These are phyloP conservation scores for Dicyrtomina minuta DNA, from an alignment of 2,888 invertebrate genomes.

Conservation along the genomic window DNA sequence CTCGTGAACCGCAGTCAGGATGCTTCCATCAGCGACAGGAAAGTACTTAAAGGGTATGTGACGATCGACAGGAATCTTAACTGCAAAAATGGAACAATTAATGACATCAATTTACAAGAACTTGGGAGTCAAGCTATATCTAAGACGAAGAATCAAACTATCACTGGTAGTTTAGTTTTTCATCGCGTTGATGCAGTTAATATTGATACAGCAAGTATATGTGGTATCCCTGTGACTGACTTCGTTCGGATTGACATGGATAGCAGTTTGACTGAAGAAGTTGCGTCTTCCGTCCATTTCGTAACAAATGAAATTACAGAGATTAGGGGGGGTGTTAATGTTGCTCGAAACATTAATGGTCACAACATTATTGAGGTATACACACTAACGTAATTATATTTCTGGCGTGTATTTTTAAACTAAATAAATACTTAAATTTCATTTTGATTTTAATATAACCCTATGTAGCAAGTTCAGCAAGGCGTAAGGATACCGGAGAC, in stretches of 20 bases:
- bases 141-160: constrained; percentile 38
- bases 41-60: constrained; percentile 37
- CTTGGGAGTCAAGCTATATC: constrained; percentile 40
- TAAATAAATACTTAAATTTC: no score
- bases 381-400: neutral
- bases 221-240: constrained; percentile 32
- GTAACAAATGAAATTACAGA: neutral
- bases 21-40: constrained; percentile 30
- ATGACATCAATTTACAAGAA: constrained; percentile 33
- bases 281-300: constrained; percentile 31
- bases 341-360: constrained; percentile 27
- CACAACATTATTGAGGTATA: constrained; percentile 25
- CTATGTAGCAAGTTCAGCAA: no score
- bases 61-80: constrained; percentile 27
- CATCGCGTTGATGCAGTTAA: constrained; percentile 26
- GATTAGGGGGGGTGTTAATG: neutral
- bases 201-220: constrained; percentile 25
- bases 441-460: no score
- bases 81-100: constrained; percentile 34
- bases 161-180: constrained; percentile 39
- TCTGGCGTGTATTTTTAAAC: neutral
- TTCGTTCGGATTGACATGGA: constrained; percentile 33
- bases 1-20: constrained; percentile 33
- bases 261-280: neutral
- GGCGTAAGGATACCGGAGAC: no score